Evolutionary conservation across 2,888 invertebrate genomes (phyloP).

Genomic region (Tipula vernalis): DNA sequence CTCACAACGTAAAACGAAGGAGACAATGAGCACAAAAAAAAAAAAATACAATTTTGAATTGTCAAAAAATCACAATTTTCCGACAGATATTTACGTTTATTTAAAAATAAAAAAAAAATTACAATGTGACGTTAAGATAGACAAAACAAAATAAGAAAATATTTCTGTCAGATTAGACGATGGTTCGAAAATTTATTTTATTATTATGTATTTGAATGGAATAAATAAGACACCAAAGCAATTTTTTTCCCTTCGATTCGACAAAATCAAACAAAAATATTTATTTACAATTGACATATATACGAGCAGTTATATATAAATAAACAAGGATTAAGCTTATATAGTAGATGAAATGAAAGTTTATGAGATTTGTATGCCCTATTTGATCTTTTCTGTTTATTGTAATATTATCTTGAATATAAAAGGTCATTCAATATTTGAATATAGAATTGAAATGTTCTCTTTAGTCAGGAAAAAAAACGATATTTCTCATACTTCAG

Average conservation of each 20-base stretch:
- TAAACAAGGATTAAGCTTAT: not conserved
- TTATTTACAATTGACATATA: not conserved
- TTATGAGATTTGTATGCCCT: not conserved
- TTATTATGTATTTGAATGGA: not conserved
- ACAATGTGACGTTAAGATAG: not conserved
- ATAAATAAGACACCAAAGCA: not conserved
- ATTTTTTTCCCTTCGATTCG: not conserved
- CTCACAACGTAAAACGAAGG: not conserved
- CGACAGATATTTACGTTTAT: not conserved
- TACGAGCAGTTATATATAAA: not conserved
- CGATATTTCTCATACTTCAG: not conserved
- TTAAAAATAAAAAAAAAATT: not conserved
- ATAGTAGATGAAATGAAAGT: not conserved
- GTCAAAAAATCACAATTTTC: not conserved
- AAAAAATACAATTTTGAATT: not conserved
- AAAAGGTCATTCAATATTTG: not conserved
- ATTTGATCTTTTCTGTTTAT: not conserved
- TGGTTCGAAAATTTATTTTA: not conserved
- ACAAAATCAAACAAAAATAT: not conserved
- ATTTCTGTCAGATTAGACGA: not conserved
- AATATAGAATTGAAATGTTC: not conserved
- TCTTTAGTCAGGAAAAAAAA: not conserved
- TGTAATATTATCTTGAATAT: not conserved
- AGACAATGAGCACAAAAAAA: not conserved
- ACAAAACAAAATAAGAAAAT: not conserved